A percentile compares a stretch with the other conserved stretches of the same genome.
These are phyloP conservation scores for Alviniconcha strummeri DNA, from an alignment of 2,888 invertebrate species.

Conservation along the genomic window DNA sequence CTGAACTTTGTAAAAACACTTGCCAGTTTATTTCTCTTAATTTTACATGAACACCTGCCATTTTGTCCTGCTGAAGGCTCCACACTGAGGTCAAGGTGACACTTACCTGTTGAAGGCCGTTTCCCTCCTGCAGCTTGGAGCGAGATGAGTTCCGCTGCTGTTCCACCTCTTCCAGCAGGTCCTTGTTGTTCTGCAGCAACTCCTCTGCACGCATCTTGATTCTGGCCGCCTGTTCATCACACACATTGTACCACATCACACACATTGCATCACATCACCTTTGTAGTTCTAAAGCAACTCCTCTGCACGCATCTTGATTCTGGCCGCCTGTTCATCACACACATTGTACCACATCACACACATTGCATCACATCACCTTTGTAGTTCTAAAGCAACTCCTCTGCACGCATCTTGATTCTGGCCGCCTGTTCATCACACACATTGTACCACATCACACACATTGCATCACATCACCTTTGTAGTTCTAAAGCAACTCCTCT, in stretches of 20 bases:
- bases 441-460: background rate
- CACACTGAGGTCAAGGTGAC: too few relatives aligned
- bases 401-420: conserved; percentile 78
- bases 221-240: conserved; percentile 58
- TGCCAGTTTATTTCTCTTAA: too few relatives aligned
- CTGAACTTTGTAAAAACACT: too few relatives aligned
- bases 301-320: conserved; percentile 79
- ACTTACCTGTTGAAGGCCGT: conserved; percentile 79
- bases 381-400: conserved; percentile 81
- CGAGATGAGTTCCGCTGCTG: conserved; percentile 77
- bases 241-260: background rate
- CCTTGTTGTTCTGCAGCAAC: conserved; percentile 79
- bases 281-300: conserved; percentile 80
- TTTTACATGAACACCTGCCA: too few relatives aligned
- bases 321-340: conserved; percentile 55
- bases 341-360: background rate
- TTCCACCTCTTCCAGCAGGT: conserved; percentile 76
- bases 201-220: conserved; percentile 80
- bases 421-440: conserved; percentile 53
- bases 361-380: too few relatives aligned
- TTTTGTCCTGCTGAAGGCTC: too few relatives aligned
- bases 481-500: conserved; percentile 81
- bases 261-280: too few relatives aligned
- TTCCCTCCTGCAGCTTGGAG: conserved; percentile 76
- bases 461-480: too few relatives aligned